Percentiles rank a stretch among this genome's conserved stretches.
Evolutionary conservation across 92 coral and sea anemone species (phyloP).

Genomic region (Meandrina meandrites): DNA sequence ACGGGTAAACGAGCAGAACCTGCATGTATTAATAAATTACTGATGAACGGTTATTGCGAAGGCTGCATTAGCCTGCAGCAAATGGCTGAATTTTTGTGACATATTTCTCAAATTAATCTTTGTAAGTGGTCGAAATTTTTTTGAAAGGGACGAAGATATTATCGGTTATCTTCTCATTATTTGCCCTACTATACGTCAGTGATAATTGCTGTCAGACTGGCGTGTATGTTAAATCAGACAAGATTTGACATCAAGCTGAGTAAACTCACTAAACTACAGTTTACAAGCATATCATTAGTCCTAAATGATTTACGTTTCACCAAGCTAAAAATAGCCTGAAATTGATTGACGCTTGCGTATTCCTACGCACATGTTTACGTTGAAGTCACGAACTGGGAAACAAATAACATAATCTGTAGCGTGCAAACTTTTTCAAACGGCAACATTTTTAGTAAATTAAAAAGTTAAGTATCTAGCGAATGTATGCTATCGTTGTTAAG

Average conservation of each 20-base stretch:
- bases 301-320: background rate
- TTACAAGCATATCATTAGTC: background rate
- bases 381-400: background rate
- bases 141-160: background rate
- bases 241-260: constrained; percentile 26
- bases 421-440: background rate
- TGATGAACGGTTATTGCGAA: background rate
- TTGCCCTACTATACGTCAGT: constrained; percentile 12
- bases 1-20: background rate
- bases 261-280: background rate
- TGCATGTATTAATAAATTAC: background rate
- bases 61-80: background rate
- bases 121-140: background rate
- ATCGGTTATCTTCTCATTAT: background rate
- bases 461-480: background rate
- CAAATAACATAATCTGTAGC: background rate
- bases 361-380: background rate
- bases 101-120: background rate
- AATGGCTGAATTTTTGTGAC: background rate
- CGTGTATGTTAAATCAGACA: background rate
- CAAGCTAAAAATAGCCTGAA: background rate
- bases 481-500: background rate
- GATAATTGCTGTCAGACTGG: background rate
- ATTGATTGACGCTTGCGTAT: background rate
- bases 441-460: background rate